Evolutionary conservation across 2,888 invertebrate species (phyloP).

Genomic region (Chalcis sispes): DNA sequence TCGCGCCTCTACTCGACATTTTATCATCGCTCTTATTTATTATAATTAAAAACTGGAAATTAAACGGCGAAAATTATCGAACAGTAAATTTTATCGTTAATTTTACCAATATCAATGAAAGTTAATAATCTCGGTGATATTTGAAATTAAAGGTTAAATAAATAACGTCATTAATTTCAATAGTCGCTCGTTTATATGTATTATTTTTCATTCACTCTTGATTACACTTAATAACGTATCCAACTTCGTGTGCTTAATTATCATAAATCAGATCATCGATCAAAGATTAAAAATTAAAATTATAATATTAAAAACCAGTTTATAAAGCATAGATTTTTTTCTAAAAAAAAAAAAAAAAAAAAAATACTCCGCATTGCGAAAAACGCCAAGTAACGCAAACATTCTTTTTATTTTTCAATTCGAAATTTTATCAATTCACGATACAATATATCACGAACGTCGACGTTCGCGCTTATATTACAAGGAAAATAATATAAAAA

Average conservation of each 20-base stretch:
- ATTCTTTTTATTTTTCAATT: no score
- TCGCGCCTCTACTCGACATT: conserved; percentile 6
- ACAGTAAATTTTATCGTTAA: not conserved
- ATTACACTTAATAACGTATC: not conserved
- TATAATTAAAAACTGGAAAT: conserved; percentile 10
- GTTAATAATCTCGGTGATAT: not conserved
- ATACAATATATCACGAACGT: no score
- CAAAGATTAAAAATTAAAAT: conserved; percentile 7
- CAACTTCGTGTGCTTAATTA: conserved; percentile 3
- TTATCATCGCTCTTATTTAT: not conserved
- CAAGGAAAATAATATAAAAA: not conserved
- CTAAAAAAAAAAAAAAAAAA: conserved; percentile 2
- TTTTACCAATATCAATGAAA: not conserved
- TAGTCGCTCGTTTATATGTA: no score
- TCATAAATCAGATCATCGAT: conserved; percentile 32
- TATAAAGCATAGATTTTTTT: not conserved
- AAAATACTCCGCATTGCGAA: no score
- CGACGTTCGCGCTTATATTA: not conserved
- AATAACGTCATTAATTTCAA: conserved; percentile 28
- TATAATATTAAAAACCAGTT: not conserved
- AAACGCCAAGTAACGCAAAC: no score
- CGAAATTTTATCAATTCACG: no score
- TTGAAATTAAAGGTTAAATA: conserved; percentile 12
- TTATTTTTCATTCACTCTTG: conserved; percentile 7
- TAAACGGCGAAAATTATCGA: not conserved